Conservation (phyloP, 2,113 vertebrate genomes). For the Podarcis muralis region DNA sequence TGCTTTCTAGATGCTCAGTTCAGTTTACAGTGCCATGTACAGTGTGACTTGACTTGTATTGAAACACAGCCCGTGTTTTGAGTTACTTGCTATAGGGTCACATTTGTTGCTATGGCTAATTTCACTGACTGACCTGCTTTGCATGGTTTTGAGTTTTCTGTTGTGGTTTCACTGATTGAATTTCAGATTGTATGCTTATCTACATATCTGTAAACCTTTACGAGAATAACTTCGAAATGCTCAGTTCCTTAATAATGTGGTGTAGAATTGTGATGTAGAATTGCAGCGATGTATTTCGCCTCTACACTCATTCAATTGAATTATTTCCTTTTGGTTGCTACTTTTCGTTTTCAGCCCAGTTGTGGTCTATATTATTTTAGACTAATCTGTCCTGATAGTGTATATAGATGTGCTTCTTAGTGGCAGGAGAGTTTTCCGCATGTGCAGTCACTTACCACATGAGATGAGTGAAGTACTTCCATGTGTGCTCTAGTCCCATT, state of each 20-base stretch:
- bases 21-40: neutral
- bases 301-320: neutral
- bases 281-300: neutral
- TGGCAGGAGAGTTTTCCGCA: neutral
- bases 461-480: no score
- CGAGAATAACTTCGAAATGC: neutral
- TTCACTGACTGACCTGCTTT: neutral
- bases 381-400: neutral
- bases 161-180: neutral
- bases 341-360: neutral
- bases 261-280: neutral
- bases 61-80: neutral
- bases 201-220: neutral
- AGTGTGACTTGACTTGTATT: neutral
- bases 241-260: neutral
- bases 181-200: neutral
- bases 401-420: neutral
- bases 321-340: neutral
- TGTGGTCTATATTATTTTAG: neutral
- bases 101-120: neutral
- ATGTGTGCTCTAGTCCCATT: no score
- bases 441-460: neutral
- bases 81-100: neutral
- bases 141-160: neutral
- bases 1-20: neutral